Evolutionary conservation across 2,113 vertebrate species (phyloP), one percentile per base, ranked within the genome.

Genomic region (Cheirogaleus medius): DNA sequence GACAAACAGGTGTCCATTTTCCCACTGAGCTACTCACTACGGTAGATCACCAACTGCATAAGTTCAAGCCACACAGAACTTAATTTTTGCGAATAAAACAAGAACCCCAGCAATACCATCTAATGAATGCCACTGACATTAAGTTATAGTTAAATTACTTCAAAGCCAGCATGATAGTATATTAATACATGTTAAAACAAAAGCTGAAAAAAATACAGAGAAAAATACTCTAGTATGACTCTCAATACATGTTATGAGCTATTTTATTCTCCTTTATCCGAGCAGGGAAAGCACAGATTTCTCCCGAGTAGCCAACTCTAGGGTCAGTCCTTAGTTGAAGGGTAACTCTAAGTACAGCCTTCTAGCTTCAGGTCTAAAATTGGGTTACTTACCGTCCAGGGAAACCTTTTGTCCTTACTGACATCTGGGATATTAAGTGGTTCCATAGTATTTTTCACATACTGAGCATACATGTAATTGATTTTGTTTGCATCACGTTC

Each of bases 381-480:
- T 7, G 66, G 81, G 86, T 94, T 97, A 99, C 99, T 99, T 97
- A 99, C 99, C 42, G 99, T 99, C 99, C 99, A 99, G 87, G 99
- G 99, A 98, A 99, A 99, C 91, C 99, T 99, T 93, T 97, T 98
- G 97, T 99, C 99, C 96, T 99, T 99, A 96, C 98, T 99, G 97
- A 99, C 98, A 37, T 99, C 99, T 32, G 98, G 96, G 71, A 99
- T 99, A 98, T 99, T 99, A 90, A 99, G 99, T 32, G 99, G 99
- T 98, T 99, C 99, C 99, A 99, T 99, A 0, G 99, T 99, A 92
- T 99, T 99, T 98, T 99, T 99, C 58, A 99, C 99, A 74, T 99
- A 99, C 97, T 99, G 99, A 66, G 99, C 99, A 63, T 99, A 99
- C 99, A 99, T 99, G 98, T 99, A 99, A 99, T 99, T 99, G 93